Evolutionary conservation across 2,113 vertebrate genomes (phyloP), one percentile per base, ranked within the genome.

Genomic region (Eurystomus gularis): DNA sequence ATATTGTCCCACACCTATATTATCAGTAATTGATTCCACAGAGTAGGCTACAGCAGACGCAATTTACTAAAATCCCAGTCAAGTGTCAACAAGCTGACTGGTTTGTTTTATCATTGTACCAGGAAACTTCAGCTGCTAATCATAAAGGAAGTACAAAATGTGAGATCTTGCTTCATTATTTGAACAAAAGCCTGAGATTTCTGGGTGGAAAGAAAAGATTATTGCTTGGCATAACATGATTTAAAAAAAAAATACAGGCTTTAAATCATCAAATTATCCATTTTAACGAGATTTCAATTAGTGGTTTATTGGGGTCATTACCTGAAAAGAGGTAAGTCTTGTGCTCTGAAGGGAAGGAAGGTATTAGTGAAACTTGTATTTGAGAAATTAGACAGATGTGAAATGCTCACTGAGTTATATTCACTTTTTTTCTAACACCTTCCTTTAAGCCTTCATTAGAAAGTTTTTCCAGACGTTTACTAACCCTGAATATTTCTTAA

Each of bases 11-110:
- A 90, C 83, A 97, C 86, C 79, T 94, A 70, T 92, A 70, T 89
- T 94, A 95, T 93, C 94, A 97, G 96, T 96, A 96, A 94, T 92
- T 93, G 91, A 96, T 96, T 96, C 75, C 51, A 83, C 40, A 57
- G 85, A 60, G 72, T 52, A 86, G 69, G 51, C 79, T 90, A 88
- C 80, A 77, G 75, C 72, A 94, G 80, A 90, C 77, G 75, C 35
- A 95, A 93, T 97, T 96, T 96, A 90, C 91, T 94, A 65, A 96
- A 86, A 86, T 81, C 78, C 82, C 69, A 96, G 83, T 80, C 86
- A 97, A 92, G 78, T 96, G 83, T 96, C 96, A 96, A 91, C 93
- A 96, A 86, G 75, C 87, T 95, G 94, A 92, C 70, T 87, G 81
- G 80, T 88, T 95, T 51, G 0, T 94, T 96, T 96, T 92, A 37